These are phyloP conservation scores for Loris lydekkerianus DNA, from an alignment of 2,797 vertebrate species.

Conservation along the genomic window DNA sequence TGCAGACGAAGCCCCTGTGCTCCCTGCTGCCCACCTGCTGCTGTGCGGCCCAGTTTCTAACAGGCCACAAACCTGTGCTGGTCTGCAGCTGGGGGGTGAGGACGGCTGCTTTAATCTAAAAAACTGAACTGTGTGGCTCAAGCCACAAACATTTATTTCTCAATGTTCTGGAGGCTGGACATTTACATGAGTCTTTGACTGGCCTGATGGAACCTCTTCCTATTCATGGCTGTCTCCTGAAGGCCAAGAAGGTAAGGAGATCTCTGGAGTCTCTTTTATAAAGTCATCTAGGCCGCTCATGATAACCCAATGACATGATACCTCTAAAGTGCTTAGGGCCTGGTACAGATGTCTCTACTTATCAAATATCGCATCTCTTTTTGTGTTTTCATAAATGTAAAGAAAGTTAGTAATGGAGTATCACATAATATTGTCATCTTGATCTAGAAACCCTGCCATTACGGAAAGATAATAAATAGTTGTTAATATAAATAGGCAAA, in stretches of 20 bases:
- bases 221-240: background rate
- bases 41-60: no score
- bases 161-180: background rate
- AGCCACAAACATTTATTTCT: background rate
- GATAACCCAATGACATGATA: background rate
- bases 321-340: background rate
- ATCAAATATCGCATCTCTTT: background rate
- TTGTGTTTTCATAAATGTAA: background rate
- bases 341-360: background rate
- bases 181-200: background rate
- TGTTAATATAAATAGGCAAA: background rate
- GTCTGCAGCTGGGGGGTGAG: no score
- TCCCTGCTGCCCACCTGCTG: no score
- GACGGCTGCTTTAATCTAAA: background rate
- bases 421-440: background rate
- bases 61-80: no score
- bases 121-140: background rate
- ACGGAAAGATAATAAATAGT: background rate
- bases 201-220: accelerated
- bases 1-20: no score
- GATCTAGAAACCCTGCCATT: background rate
- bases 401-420: background rate
- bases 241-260: background rate
- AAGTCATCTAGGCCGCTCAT: background rate
- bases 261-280: background rate